Base-by-base conservation (phyloP, 2,113 vertebrate genomes). In the Leptodactylus fuscus region DNA sequence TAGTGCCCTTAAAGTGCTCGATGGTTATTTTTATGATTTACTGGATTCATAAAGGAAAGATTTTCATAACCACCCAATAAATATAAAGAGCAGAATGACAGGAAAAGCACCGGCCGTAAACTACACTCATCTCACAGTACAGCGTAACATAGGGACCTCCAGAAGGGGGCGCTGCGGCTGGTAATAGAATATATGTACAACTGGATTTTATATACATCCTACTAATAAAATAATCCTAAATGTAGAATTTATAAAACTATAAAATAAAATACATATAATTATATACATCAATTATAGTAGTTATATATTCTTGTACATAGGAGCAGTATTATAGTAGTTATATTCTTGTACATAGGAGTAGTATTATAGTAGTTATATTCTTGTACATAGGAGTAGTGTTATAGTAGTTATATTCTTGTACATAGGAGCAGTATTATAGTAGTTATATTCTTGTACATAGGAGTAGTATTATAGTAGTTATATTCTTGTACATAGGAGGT, bases 1-100 rank as follows among this genome's bases (percentile, higher is more conserved):
- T 73, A 73, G 38, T 73, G 38, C 70, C 70, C 22, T 69, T 38
- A 69, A 38, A 71, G 24, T 46, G 36, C 22, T n/a, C 22, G 3
- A 46, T n/a, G 36, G 36, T 41, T 73, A 73, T 73, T 73, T 73
- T 44, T 73, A 73, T n/a, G 70, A 73, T 73, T 73, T 73, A 73
- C 10, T 4, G 22, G 38, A 24, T 46, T 73, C 36, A 24, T 73
- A 73, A 73, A 44, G 27, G 69, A 46, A 27, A 44, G 38, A 73
- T 44, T 73, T 46, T 73, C 38, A 44, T 44, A 73, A 44, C 70
- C 22, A 22, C 15, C 36, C 9, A 24, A 44, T 73, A 73, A 73
- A 73, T 73, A 27, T 44, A 7, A 24, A 13, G n/a, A 44, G 8
- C 4, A 34, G 38, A 73, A 13, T 24, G 70, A 41, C 38, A 73